A percentile compares a stretch with the other conserved stretches of the same genome.
phyloP scores from a whole-genome alignment of 2,888 invertebrate species.

The Apeira syringaria region DNA sequence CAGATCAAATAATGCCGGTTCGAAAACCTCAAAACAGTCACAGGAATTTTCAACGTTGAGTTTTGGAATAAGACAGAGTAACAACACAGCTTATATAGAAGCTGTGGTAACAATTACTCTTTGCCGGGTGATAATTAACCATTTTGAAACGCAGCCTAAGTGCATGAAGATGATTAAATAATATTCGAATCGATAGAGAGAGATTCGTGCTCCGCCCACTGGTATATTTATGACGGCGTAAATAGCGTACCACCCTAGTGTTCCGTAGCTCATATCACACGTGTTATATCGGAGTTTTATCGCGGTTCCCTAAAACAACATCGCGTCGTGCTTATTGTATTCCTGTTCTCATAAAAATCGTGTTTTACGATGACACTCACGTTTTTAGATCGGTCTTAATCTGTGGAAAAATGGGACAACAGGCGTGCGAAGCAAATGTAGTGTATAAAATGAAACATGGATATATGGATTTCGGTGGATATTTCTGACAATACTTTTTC shows the following conservation, averaged over 20 bases:
- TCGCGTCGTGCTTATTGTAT: conserved; percentile 30
- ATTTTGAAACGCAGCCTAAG: no score
- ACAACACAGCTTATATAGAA: no score
- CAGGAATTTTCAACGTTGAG: no score
- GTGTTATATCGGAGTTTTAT: conserved; percentile 18
- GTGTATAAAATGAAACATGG: background rate
- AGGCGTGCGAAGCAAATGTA: conserved; percentile 1
- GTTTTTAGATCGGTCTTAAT: conserved; percentile 30
- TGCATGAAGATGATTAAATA: no score
- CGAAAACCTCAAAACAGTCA: no score
- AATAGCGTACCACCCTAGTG: conserved; percentile 1
- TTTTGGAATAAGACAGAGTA: no score
- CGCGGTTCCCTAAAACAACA: conserved; percentile 29
- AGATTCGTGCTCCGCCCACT: no score
- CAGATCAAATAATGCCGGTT: no score
- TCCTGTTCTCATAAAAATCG: conserved; percentile 28
- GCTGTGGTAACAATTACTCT: no score
- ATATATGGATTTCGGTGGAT: background rate
- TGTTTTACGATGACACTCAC: conserved; percentile 29
- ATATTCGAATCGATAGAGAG: no score
- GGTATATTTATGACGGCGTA: background rate
- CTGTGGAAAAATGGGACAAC: conserved; percentile 15
- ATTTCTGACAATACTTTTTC: background rate
- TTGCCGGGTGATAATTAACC: no score
- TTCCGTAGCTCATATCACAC: conserved; percentile 8